Conservation (phyloP, 2,113 vertebrate genomes). For the Psittacus erithacus region DNA sequence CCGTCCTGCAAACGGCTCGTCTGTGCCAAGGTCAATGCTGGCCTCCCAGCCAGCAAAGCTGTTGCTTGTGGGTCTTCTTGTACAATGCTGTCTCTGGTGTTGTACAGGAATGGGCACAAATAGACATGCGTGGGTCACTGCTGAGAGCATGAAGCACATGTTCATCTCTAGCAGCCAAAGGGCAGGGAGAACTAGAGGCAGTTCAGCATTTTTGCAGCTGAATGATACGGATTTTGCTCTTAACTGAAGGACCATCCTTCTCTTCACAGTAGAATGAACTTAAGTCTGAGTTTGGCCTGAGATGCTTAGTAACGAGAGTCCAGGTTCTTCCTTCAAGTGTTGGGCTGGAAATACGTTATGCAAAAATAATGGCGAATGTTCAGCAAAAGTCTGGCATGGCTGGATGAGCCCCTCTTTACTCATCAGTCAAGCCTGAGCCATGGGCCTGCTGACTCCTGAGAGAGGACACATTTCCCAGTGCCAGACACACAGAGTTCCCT, state of each 20-base stretch:
- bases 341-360: background rate
- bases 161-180: background rate
- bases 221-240: background rate
- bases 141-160: background rate
- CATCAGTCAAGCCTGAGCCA: background rate
- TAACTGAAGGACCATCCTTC: background rate
- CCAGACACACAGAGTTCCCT: background rate
- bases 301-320: background rate
- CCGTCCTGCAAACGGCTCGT: accelerated
- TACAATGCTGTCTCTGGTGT: accelerated
- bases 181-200: background rate
- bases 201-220: background rate
- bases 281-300: background rate
- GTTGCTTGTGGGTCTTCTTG: background rate
- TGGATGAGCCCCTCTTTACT: accelerated
- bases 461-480: background rate
- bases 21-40: background rate
- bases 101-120: background rate
- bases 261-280: background rate
- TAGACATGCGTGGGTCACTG: accelerated
- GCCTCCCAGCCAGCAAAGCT: background rate
- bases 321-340: background rate
- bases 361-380: background rate
- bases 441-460: background rate
- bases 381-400: accelerated